A percentile compares a stretch with the other conserved stretches of the same genome.
Evolutionary conservation across 1,140 invertebrate genomes (phyloP).

Genomic region (Leptinotarsa undecemlineata): DNA sequence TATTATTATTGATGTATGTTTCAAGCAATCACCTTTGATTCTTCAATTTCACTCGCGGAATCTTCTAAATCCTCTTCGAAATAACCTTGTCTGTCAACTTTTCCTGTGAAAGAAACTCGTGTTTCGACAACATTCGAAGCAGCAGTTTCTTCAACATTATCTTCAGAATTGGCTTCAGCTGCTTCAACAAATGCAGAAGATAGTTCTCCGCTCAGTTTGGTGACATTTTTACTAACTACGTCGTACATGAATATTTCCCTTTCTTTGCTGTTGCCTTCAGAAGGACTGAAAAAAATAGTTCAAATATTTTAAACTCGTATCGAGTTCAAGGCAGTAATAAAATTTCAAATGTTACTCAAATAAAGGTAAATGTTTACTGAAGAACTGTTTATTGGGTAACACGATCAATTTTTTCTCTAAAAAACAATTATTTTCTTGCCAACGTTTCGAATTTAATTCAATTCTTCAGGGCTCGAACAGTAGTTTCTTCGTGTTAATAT

Average conservation of each 20-base stretch:
- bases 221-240: conserved; percentile 67
- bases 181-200: conserved; percentile 82
- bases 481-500: too few species aligned
- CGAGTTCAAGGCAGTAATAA: too few species aligned
- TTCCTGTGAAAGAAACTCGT: conserved; percentile 37
- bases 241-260: conserved; percentile 88
- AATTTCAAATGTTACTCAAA: too few species aligned
- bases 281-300: conserved; percentile 50
- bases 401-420: too few species aligned
- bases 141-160: conserved; percentile 29
- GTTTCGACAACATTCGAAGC: conserved; percentile 40
- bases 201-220: conserved; percentile 73
- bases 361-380: too few species aligned
- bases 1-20: too few species aligned
- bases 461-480: too few species aligned
- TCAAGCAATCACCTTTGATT: conserved; percentile 26
- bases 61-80: conserved; percentile 32
- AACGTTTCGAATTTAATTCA: too few species aligned
- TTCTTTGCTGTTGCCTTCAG: conserved; percentile 57
- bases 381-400: too few species aligned
- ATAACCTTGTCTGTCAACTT: conserved; percentile 25
- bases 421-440: too few species aligned
- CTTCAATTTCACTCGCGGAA: conserved; percentile 39
- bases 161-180: conserved; percentile 66
- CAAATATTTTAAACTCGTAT: too few species aligned